These are phyloP conservation scores for Hippasteria phrygiana DNA, from an alignment of 53 echinoderm and acorn worm species.

Conservation along the genomic window DNA sequence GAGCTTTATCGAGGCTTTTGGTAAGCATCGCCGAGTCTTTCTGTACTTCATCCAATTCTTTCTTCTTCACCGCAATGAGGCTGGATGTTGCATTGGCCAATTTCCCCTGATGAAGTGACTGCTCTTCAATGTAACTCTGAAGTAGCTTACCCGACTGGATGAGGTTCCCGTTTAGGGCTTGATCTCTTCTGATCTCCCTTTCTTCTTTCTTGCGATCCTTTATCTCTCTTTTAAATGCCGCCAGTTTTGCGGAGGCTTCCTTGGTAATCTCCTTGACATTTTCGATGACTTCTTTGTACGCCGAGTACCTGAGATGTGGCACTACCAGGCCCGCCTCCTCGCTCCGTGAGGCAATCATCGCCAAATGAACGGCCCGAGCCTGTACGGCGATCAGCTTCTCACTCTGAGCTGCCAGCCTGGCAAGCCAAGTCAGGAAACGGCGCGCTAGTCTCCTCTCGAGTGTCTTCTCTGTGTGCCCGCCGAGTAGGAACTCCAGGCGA, in stretches of 20 bases:
- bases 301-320: conserved; percentile 30
- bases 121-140: conserved; percentile 31
- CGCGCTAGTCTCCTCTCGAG: conserved; percentile 23
- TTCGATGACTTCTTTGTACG: conserved; percentile 43
- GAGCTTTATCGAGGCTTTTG: conserved; percentile 13
- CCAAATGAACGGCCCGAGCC: conserved; percentile 47
- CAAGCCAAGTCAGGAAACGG: conserved; percentile 42
- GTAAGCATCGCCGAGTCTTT: not conserved
- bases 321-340: conserved; percentile 8
- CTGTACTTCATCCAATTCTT: not conserved
- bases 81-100: not conserved
- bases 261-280: conserved; percentile 26
- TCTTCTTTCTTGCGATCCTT: conserved; percentile 40
- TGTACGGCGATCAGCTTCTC: not conserved
- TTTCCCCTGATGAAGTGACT: conserved; percentile 18
- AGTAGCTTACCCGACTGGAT: conserved; percentile 49
- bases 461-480: not conserved
- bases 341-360: conserved; percentile 2
- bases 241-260: conserved; percentile 18
- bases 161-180: conserved; percentile 39
- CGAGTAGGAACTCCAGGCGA: conserved; percentile 38
- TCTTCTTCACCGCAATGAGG: conserved; percentile 25
- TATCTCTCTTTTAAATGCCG: conserved; percentile 27
- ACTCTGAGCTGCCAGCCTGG: not conserved
- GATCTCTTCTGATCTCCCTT: conserved; percentile 25